These are phyloP conservation scores for Botrylloides violaceus DNA, from an alignment of 23 tunicate genomes.

Conservation along the genomic window DNA sequence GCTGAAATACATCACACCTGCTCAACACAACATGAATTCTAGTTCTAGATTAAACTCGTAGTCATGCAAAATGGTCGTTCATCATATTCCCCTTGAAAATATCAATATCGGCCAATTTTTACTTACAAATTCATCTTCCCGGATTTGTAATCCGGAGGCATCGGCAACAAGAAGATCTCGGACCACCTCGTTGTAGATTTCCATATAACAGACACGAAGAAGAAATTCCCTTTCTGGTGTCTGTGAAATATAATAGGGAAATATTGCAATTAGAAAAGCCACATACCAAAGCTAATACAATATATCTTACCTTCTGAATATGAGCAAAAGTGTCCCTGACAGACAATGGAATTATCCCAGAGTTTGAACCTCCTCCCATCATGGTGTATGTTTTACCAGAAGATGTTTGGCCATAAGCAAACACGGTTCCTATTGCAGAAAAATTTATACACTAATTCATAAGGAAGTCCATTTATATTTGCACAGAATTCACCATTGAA, in stretches of 20 bases:
- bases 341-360: conserved; percentile 76
- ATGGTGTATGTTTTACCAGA: conserved; percentile 90
- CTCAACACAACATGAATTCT: too few relatives aligned
- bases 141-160: conserved; percentile 25
- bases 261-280: not conserved
- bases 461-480: not conserved
- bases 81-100: too few relatives aligned
- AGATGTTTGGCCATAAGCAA: conserved; percentile 95
- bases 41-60: too few relatives aligned
- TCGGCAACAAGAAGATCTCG: conserved; percentile 67
- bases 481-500: conserved; percentile 50
- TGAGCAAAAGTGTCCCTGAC: conserved; percentile 52
- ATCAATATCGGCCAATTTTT: too few relatives aligned
- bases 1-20: conserved; percentile 23
- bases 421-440: conserved; percentile 55
- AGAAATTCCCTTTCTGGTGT: conserved; percentile 78
- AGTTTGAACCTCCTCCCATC: conserved; percentile 30
- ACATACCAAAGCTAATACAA: too few relatives aligned
- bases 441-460: not conserved
- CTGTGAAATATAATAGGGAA: conserved; percentile 17
- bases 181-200: conserved; percentile 79
- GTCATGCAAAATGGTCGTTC: too few relatives aligned
- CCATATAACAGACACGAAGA: conserved; percentile 68
- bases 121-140: conserved; percentile 90
- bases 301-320: conserved; percentile 49